These are phyloP conservation scores for Mactromeris polynyma DNA, from an alignment of 2,888 invertebrate genomes.

Conservation along the genomic window DNA sequence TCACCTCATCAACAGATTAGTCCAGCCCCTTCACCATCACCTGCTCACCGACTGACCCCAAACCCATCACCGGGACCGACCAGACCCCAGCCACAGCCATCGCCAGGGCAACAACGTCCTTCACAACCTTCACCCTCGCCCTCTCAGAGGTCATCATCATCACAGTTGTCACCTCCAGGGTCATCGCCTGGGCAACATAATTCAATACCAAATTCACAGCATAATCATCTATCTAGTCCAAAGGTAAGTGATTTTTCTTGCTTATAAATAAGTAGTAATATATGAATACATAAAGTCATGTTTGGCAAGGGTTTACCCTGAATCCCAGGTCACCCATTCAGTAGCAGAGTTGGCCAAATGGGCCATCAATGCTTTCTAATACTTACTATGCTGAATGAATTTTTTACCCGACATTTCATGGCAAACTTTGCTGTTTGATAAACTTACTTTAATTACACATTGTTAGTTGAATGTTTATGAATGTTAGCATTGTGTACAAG, in stretches of 20 bases:
- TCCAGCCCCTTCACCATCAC: constrained; percentile 69
- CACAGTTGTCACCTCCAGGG: constrained; percentile 63
- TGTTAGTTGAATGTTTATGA: no score
- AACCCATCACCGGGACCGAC: constrained; percentile 68
- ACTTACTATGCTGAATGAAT: no score
- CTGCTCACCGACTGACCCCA: constrained; percentile 65
- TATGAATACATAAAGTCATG: no score
- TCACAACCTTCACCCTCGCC: constrained; percentile 85
- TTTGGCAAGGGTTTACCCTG: no score
- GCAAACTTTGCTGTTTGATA: no score
- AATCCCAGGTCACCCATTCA: no score
- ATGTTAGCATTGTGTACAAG: no score
- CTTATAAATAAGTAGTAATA: not conserved
- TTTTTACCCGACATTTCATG: no score
- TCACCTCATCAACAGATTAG: constrained; percentile 82
- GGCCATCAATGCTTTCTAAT: no score
- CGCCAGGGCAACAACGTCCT: constrained; percentile 87
- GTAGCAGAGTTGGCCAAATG: no score
- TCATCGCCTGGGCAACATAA: constrained; percentile 70
- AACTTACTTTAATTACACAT: no score
- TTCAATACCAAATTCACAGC: constrained; percentile 66
- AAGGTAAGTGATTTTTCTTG: constrained; percentile 66
- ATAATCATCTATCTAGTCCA: constrained; percentile 78
- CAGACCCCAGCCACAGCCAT: constrained; percentile 83
- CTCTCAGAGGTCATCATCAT: constrained; percentile 69